Base-by-base conservation (phyloP, 2,888 invertebrate species). In the Zaprionus lineosus region DNA sequence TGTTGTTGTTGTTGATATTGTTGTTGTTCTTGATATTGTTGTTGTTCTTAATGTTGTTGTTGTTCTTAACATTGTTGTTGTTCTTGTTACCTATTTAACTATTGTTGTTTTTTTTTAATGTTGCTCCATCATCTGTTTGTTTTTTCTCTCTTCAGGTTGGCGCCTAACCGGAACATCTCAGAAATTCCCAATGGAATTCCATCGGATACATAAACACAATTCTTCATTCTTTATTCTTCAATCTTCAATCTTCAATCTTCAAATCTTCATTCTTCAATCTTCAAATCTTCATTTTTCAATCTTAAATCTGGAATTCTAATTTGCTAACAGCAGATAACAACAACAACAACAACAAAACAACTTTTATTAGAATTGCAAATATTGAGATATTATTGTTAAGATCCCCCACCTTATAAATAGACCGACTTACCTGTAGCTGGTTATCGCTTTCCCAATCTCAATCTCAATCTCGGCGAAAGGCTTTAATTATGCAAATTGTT, bases 401-500 rank as follows among this genome's bases (percentile, higher is more conserved):
- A 31, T 34, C 58, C 50, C 50, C 31, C 33, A n/a, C 44, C 60
- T 57, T 72, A 74, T 73, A 61, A 70, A 77, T 58, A 61, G 68
- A 53, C 59, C 31, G 56, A 68, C 81, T 79, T 58, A 67, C 67
- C 67, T 67, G 67, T 50, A 21, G 55, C 56, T 48, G 36, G 63
- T 58, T 84, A 82, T 84, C 77, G 57, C 50, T 36, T 46, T 63
- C 65, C 71, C 50, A n/a, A n/a, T n/a, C n/a, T n/a, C n/a, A n/a
- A n/a, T n/a, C n/a, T 56, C 60, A 60, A 77, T 77, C 78, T 50
- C 46, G 47, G 12, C 55, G 48, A 52, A 40, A 40, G 53, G 50
- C 52, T 82, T 84, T 67, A 78, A 84, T 78, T 79, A 79, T 79
- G 73, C 82, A 78, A 82, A 75, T 67, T 56, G 58, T 61, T 71